Evolutionary conservation across 2,113 vertebrate genomes (phyloP).

Genomic region (Alouatta palliata): DNA sequence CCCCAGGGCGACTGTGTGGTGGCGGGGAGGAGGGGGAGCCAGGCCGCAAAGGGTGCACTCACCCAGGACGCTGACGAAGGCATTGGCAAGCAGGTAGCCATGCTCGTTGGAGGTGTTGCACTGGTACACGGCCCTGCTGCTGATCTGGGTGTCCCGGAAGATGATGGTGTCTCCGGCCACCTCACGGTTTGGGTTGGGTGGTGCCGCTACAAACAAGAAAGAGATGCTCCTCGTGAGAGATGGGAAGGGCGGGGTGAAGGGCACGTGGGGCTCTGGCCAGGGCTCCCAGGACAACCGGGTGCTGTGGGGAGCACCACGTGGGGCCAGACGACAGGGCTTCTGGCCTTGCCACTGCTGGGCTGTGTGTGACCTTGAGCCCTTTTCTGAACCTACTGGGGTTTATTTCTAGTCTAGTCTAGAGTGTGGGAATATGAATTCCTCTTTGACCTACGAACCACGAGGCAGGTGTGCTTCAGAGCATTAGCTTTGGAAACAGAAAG

Average conservation of each 20-base stretch:
- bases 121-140: slow-evolving; percentile 95
- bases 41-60: slow-evolving; percentile 38
- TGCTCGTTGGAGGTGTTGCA: slow-evolving; percentile 98
- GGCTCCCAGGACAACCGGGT: background rate
- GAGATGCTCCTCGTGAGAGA: background rate
- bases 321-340: background rate
- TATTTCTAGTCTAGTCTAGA: background rate
- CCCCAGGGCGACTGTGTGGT: rapidly evolving
- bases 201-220: slow-evolving; percentile 79
- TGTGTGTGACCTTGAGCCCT: background rate
- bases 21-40: rapidly evolving
- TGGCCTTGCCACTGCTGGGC: rapidly evolving
- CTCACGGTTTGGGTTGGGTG: slow-evolving; percentile 87
- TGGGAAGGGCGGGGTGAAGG: rapidly evolving
- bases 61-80: slow-evolving; percentile 96
- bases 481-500: background rate
- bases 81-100: slow-evolving; percentile 96
- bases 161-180: slow-evolving; percentile 94
- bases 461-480: background rate
- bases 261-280: background rate
- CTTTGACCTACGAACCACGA: background rate
- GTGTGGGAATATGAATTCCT: background rate
- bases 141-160: slow-evolving; percentile 94
- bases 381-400: rapidly evolving
- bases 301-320: background rate